These are phyloP conservation scores for Gandaritis pyraliata DNA, from an alignment of 2,888 invertebrate species.

Conservation along the genomic window DNA sequence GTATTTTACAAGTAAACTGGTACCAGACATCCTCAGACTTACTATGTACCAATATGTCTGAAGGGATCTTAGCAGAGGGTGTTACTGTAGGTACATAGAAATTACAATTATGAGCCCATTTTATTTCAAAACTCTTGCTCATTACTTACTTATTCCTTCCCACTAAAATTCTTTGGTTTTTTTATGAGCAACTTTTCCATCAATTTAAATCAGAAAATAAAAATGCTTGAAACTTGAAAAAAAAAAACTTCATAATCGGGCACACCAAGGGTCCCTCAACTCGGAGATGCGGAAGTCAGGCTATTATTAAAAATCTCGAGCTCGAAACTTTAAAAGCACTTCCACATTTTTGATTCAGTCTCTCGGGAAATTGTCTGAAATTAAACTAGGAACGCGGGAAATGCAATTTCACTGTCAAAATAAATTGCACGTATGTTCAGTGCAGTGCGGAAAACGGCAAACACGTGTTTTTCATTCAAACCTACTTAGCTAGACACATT, in stretches of 20 bases:
- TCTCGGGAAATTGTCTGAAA: constrained; percentile 47
- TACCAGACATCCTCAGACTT: too few species aligned
- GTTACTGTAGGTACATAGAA: too few species aligned
- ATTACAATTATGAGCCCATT: too few species aligned
- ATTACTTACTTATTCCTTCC: too few species aligned
- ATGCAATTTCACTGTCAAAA: constrained; percentile 47
- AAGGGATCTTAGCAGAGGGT: too few species aligned
- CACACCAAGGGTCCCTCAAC: constrained; percentile 1
- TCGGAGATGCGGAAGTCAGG: constrained; percentile 8
- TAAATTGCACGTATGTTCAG: constrained; percentile 41
- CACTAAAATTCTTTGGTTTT: too few species aligned
- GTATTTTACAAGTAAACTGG: too few species aligned
- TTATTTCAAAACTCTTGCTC: too few species aligned
- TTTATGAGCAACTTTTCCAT: too few species aligned
- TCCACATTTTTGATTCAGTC: constrained; percentile 28
- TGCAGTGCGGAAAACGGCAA: background rate
- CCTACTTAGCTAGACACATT: background rate
- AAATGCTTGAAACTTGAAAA: background rate
- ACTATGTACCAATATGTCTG: too few species aligned
- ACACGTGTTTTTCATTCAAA: constrained; percentile 9
- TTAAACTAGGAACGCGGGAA: constrained; percentile 48
- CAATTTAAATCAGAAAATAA: background rate
- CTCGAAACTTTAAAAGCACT: constrained; percentile 25
- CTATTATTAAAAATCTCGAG: constrained; percentile 28
- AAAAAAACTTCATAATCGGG: background rate